Evolutionary conservation across 2,113 vertebrate genomes (phyloP).

Genomic region (Clarias macrocephalus): DNA sequence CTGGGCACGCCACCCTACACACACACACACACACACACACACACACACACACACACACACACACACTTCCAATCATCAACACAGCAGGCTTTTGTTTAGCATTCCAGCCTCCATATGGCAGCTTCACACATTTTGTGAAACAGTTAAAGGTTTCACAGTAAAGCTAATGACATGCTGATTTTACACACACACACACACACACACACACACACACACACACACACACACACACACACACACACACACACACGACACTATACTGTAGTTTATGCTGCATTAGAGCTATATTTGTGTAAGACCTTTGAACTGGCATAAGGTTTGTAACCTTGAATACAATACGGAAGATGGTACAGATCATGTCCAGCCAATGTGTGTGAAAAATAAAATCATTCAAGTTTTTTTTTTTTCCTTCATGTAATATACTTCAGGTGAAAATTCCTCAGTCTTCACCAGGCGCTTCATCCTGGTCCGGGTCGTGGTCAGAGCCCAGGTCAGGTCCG

Average conservation of each 20-base stretch:
- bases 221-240: neutral
- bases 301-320: neutral
- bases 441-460: neutral
- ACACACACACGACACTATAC: neutral
- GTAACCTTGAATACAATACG: neutral
- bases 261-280: neutral
- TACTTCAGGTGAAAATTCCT: neutral
- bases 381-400: neutral
- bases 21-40: neutral
- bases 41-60: neutral
- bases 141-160: neutral
- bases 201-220: neutral
- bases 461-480: neutral
- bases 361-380: neutral
- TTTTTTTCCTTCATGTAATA: neutral
- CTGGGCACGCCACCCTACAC: neutral
- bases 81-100: constrained; percentile 1
- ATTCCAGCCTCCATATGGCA: neutral
- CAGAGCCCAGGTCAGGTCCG: neutral
- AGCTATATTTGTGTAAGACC: neutral
- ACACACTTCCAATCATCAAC: neutral
- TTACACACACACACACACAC: neutral
- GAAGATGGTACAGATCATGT: neutral
- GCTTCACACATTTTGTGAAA: neutral
- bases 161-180: neutral